These are phyloP conservation scores for Jordanella pulchra DNA, from an alignment of 2,797 vertebrate genomes.

Conservation along the genomic window DNA sequence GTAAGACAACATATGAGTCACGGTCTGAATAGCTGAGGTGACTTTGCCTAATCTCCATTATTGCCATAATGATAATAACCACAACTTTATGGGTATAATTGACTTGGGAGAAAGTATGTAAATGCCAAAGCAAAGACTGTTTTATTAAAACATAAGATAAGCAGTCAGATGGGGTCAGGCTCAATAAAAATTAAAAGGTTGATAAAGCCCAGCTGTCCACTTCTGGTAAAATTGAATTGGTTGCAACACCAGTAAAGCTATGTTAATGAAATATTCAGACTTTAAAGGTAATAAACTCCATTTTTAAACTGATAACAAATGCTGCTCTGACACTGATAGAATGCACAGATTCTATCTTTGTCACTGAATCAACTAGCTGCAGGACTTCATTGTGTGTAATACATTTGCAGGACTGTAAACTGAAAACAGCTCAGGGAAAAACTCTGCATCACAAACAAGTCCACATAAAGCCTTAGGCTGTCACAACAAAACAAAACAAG, in stretches of 20 bases:
- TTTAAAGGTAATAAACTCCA: slow-evolving; percentile 22
- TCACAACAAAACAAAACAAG: slow-evolving; percentile 38
- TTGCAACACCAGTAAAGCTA: slow-evolving; percentile 30
- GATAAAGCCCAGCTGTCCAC: slow-evolving; percentile 50
- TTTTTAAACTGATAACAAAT: slow-evolving; percentile 33
- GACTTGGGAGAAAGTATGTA: slow-evolving; percentile 53
- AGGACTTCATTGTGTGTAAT: slow-evolving; percentile 48
- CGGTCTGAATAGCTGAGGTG: slow-evolving; percentile 46
- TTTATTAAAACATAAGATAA: slow-evolving; percentile 64
- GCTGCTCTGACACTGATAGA: slow-evolving; percentile 10
- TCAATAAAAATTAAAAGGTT: slow-evolving; percentile 42
- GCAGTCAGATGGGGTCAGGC: slow-evolving; percentile 46
- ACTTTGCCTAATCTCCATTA: slow-evolving; percentile 65
- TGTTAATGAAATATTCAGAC: slow-evolving; percentile 18
- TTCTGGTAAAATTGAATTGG: slow-evolving; percentile 27
- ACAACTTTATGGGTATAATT: slow-evolving; percentile 62
- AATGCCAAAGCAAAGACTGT: slow-evolving; percentile 55
- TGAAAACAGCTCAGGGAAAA: slow-evolving; percentile 52
- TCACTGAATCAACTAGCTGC: slow-evolving; percentile 21
- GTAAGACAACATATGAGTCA: slow-evolving; percentile 49
- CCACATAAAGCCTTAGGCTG: slow-evolving; percentile 44
- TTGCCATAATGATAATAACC: slow-evolving; percentile 57
- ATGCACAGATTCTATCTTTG: slow-evolving; percentile 35
- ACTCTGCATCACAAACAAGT: slow-evolving; percentile 53
- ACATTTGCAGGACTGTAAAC: slow-evolving; percentile 43